Conservation (phyloP, 2,797 vertebrate genomes). For the Crocidura indochinensis region DNA sequence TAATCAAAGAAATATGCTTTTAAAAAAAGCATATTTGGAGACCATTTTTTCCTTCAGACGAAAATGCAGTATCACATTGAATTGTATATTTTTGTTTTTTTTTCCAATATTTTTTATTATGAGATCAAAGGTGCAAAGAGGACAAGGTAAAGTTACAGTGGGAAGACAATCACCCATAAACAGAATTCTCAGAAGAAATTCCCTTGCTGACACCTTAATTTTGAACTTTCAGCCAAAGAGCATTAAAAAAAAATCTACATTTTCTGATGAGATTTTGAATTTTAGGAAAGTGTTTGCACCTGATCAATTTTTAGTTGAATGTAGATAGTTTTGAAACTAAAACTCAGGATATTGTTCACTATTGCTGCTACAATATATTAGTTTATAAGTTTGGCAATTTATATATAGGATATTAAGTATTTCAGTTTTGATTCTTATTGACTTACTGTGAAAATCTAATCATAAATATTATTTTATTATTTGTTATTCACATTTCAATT, state of each 20-base stretch:
- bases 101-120: no score
- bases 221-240: no score
- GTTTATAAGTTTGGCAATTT: neutral
- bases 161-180: no score
- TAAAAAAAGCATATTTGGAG: conserved; percentile 63
- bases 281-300: neutral
- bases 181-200: no score
- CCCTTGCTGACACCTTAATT: no score
- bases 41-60: neutral
- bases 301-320: conserved; percentile 8
- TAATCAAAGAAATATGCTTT: conserved; percentile 57
- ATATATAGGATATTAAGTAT: neutral
- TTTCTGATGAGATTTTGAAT: conserved; percentile 33
- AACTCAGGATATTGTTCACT: neutral
- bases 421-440: no score
- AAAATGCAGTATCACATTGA: neutral
- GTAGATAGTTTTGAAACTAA: neutral
- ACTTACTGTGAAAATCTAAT: no score
- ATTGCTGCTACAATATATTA: neutral
- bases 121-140: no score
- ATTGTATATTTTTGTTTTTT: neutral
- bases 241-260: neutral
- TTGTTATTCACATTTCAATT: neutral
- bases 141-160: no score
- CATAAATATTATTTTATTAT: neutral